Evolutionary conservation across 2,888 invertebrate genomes (phyloP).

Genomic region (Pollenia labialis): DNA sequence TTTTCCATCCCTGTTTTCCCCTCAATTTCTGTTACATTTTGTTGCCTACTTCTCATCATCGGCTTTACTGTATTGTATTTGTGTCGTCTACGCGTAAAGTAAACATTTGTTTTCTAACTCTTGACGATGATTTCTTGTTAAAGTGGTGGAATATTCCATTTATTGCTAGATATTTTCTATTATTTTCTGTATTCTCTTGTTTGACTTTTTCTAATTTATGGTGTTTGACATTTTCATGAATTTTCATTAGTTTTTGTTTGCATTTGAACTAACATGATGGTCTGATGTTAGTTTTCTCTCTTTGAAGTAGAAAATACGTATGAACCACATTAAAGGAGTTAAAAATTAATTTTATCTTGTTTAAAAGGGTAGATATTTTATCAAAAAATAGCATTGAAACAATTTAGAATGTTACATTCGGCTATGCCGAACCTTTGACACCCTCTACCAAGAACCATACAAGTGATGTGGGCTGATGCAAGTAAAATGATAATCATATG

Average conservation of each 20-base stretch:
- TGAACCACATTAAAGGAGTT: constrained; percentile 30
- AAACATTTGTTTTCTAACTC: constrained; percentile 8
- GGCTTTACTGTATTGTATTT: not conserved
- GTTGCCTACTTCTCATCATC: constrained; percentile 21
- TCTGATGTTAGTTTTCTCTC: constrained; percentile 2
- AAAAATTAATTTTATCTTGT: not conserved
- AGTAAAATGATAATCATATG: no score
- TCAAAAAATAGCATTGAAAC: not conserved
- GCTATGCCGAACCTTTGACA: no score
- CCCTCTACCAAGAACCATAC: no score
- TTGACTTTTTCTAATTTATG: constrained; percentile 23
- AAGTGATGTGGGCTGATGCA: no score
- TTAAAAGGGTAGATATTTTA: not conserved
- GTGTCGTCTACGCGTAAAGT: not conserved
- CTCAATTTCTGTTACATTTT: constrained; percentile 36
- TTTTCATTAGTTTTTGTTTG: constrained; percentile 51
- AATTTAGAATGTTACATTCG: no score
- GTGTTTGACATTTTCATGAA: constrained; percentile 39
- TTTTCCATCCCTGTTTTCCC: not conserved
- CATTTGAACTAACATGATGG: not conserved
- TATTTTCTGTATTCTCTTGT: not conserved
- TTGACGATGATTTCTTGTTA: constrained; percentile 19
- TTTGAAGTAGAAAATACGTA: not conserved
- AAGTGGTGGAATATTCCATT: constrained; percentile 54
- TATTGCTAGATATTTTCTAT: constrained; percentile 1